Evolutionary conservation across 1,140 invertebrate species (phyloP), one percentile per base, ranked within the genome.

Genomic region (Lasioglossum albipes): DNA sequence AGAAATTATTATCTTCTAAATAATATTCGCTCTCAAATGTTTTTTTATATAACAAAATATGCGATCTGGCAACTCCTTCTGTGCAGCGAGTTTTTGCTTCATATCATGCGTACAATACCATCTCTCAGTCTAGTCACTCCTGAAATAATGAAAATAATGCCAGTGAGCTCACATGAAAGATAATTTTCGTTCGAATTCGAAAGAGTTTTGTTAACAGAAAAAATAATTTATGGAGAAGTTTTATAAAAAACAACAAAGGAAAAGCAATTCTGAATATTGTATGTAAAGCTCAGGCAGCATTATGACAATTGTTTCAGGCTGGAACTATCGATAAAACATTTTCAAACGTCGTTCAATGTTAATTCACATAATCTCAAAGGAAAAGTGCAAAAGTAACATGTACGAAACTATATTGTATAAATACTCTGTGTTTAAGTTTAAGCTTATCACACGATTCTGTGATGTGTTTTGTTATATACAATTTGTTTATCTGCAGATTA

Each of bases 61-160:
- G 45, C 72, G 49, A 59, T 84, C 76, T 84, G 81, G 76, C 41
- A 84, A 83, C 77, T 84, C 81, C 86, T 87, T 84, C 82, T 80
- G 83, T 42, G 69, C 72, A 62, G 80, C 79, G 70, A 84, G 65
- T 78, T 71, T 72, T 78, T 79, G 67, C 78, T 84, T 88, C 79
- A 83, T 89, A 89, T 87, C 83, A 80, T 84, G 77, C 69, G 86
- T 84, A 84, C 73, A 86, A 89, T 84, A 85, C 64, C 82, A 77
- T 83, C 74, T 84, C 85, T 85, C 78, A 84, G 82, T 84, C 87
- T 91, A 92, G 90, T 87, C 90, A 91, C 90, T 92, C 91, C 93
- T 94, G 92, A 93, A 93, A 93, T 92, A 93, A 93, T 92, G 90
- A 93, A 93, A 93, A 93, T 92, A 93, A 93, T 93, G 93, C 92